These are phyloP conservation scores for Erebia palarica DNA, from an alignment of 2,888 invertebrate species.

Conservation along the genomic window DNA sequence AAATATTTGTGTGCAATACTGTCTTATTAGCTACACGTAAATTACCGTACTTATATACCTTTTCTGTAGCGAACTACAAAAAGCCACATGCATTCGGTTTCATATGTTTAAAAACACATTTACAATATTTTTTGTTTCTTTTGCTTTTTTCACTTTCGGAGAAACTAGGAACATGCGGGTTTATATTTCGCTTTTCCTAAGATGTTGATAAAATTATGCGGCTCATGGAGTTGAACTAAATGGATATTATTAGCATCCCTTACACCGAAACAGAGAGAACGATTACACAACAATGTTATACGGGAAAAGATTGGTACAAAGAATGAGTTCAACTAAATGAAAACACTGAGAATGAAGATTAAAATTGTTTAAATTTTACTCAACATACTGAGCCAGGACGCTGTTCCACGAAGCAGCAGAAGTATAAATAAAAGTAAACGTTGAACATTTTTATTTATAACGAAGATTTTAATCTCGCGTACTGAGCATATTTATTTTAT, in stretches of 20 bases:
- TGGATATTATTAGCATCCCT: conserved; percentile 30
- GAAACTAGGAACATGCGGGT: conserved; percentile 17
- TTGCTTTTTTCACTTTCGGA: not conserved
- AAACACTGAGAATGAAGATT: conserved; percentile 25
- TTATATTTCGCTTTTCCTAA: not conserved
- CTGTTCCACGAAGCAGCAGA: conserved; percentile 40
- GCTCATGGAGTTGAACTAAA: conserved; percentile 3
- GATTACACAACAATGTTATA: conserved; percentile 17
- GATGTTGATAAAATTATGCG: not conserved
- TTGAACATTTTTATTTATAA: conserved; percentile 5
- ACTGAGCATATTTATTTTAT: not conserved
- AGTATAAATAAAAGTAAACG: conserved; percentile 31
- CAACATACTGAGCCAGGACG: conserved; percentile 40
- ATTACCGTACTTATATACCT: not conserved
- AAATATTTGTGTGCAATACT: not conserved
- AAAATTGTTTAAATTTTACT: conserved; percentile 27
- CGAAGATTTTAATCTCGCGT: not conserved
- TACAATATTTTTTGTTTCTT: no score
- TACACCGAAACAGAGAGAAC: conserved; percentile 1
- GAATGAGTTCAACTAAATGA: conserved; percentile 15
- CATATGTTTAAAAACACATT: not conserved
- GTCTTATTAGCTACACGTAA: not conserved
- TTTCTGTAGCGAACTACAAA: not conserved
- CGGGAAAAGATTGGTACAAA: conserved; percentile 10
- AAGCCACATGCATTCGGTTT: not conserved